A percentile compares a stretch with the other conserved stretches of the same genome.
These are phyloP conservation scores for Luidia sarsii DNA, from an alignment of 53 echinoderm and acorn worm species.

Conservation along the genomic window DNA sequence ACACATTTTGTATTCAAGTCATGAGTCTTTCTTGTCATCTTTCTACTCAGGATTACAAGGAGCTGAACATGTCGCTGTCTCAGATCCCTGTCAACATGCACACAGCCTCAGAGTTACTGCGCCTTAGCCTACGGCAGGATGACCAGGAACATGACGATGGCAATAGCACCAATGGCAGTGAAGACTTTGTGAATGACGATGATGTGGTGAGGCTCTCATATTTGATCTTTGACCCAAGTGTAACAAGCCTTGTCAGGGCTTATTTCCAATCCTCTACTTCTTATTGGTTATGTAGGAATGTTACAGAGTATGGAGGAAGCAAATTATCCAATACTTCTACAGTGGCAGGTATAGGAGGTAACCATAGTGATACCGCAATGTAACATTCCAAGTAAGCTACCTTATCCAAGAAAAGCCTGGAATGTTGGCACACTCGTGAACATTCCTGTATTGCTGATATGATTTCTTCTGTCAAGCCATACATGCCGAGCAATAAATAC, in stretches of 20 bases:
- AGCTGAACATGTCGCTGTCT: slow-evolving; percentile 73
- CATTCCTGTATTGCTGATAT: no score
- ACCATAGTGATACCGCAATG: no score
- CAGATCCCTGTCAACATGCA: slow-evolving; percentile 98
- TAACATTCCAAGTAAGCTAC: no score
- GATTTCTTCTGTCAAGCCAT: no score
- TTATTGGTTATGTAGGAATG: neutral
- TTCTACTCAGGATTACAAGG: slow-evolving; percentile 73
- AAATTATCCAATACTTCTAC: no score
- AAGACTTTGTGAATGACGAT: slow-evolving; percentile 57
- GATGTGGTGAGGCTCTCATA: slow-evolving; percentile 96
- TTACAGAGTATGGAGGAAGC: no score
- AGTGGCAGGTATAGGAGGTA: no score
- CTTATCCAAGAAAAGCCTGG: no score
- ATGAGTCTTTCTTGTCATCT: neutral
- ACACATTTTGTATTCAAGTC: neutral
- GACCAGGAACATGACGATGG: slow-evolving; percentile 68
- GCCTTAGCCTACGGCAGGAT: slow-evolving; percentile 69
- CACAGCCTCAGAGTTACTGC: slow-evolving; percentile 82
- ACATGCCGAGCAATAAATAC: no score
- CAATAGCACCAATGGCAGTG: slow-evolving; percentile 57
- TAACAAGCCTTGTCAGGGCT: neutral
- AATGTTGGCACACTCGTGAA: no score
- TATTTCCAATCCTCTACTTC: neutral
- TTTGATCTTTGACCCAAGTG: neutral